A percentile compares a stretch with the other conserved stretches of the same genome.
Evolutionary conservation across 2,888 invertebrate genomes (phyloP).

Genomic region (Xylota sylvarum): DNA sequence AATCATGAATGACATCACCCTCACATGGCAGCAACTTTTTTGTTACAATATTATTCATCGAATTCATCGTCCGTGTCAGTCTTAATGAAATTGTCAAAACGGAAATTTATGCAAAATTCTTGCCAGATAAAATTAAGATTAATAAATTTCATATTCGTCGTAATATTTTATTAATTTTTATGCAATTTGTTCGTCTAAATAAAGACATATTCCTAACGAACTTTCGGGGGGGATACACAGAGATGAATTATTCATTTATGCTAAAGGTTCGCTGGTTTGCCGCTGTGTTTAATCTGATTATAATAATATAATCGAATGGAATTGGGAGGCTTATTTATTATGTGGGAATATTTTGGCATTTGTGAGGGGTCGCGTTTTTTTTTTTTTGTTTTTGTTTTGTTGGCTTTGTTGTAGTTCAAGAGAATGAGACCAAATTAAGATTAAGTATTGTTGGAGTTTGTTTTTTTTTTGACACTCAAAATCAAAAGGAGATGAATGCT

Average conservation of each 20-base stretch:
- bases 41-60: background rate
- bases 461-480: background rate
- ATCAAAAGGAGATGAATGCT: background rate
- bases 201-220: conserved; percentile 61
- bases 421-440: conserved; percentile 35
- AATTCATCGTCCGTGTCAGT: conserved; percentile 3
- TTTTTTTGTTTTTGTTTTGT: background rate
- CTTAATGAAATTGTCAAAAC: conserved; percentile 37
- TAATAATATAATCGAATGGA: conserved; percentile 50
- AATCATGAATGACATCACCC: conserved; percentile 26
- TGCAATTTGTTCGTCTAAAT: conserved; percentile 59
- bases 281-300: conserved; percentile 70
- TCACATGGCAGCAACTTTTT: too few species aligned
- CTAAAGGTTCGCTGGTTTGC: conserved; percentile 56
- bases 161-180: conserved; percentile 48
- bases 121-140: conserved; percentile 4
- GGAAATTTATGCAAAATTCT: conserved; percentile 39
- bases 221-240: conserved; percentile 9
- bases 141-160: conserved; percentile 28
- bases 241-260: conserved; percentile 72
- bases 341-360: conserved; percentile 53
- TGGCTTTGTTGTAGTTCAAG: background rate
- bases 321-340: conserved; percentile 45
- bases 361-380: background rate
- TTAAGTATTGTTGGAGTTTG: conserved; percentile 3